These are phyloP conservation scores for Dromiciops gliroides DNA, from an alignment of 2,113 vertebrate genomes.

Conservation along the genomic window DNA sequence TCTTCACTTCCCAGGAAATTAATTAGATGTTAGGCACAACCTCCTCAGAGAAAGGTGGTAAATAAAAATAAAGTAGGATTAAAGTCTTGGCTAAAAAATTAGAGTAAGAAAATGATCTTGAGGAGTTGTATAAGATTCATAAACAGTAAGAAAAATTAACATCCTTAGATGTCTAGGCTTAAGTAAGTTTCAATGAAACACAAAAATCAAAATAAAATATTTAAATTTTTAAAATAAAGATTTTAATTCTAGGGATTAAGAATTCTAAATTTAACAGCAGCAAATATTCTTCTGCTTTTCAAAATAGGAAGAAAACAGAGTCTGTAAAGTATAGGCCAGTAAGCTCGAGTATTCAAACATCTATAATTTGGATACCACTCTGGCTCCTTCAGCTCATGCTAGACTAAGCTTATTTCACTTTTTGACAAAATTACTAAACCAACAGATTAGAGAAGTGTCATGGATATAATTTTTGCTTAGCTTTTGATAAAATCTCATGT, in stretches of 20 bases:
- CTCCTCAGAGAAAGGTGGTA: background rate
- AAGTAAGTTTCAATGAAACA: constrained; percentile 12
- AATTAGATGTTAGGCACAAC: too few species aligned
- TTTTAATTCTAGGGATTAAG: background rate
- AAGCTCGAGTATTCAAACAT: too few species aligned
- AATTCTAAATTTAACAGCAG: background rate
- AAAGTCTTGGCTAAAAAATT: background rate
- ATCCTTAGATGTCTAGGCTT: background rate
- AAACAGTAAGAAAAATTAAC: background rate
- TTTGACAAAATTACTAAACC: too few species aligned
- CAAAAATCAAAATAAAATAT: background rate
- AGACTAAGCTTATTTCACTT: too few species aligned
- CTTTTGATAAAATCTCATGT: too few species aligned
- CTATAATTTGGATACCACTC: too few species aligned
- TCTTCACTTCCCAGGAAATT: background rate
- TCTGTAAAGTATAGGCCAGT: too few species aligned
- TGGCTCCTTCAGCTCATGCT: too few species aligned
- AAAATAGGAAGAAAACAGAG: too few species aligned
- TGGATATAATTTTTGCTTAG: too few species aligned
- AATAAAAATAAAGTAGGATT: background rate
- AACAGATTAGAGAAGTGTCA: too few species aligned
- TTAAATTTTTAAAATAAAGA: constrained; percentile 28
- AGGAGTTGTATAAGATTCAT: constrained; percentile 17
- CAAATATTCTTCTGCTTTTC: too few species aligned
- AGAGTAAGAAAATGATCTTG: background rate